Conservation (phyloP, 2,888 invertebrate species). For the Hydriomena furcata region DNA sequence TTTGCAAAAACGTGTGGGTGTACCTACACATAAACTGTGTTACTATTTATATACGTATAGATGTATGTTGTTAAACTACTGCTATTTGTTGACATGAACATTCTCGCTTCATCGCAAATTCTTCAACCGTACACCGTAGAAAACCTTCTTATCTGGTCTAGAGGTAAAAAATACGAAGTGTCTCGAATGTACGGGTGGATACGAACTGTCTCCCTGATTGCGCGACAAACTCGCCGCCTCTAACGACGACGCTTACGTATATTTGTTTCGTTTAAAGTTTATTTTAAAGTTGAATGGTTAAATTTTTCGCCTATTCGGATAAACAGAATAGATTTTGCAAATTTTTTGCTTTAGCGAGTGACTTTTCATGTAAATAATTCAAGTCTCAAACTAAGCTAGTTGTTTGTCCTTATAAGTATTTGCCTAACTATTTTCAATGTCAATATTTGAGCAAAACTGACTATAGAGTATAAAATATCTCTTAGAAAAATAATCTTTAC, state of each 20-base stretch:
- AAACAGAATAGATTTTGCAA: neutral
- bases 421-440: too few relatives aligned
- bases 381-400: too few relatives aligned
- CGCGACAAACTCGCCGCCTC: slow-evolving; percentile 52
- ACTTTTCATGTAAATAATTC: too few relatives aligned
- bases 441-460: too few relatives aligned
- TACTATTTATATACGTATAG: too few relatives aligned
- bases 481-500: too few relatives aligned
- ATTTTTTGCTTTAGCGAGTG: neutral
- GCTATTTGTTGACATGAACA: too few relatives aligned
- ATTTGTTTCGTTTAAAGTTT: slow-evolving; percentile 60
- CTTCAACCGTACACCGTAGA: slow-evolving; percentile 1
- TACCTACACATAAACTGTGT: too few relatives aligned
- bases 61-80: too few relatives aligned
- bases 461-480: too few relatives aligned
- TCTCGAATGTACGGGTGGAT: slow-evolving; percentile 40
- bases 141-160: slow-evolving; percentile 25
- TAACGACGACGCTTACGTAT: slow-evolving; percentile 59
- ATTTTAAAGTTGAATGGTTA: slow-evolving; percentile 43
- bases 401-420: too few relatives aligned
- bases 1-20: too few relatives aligned
- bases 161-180: slow-evolving; percentile 34
- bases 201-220: slow-evolving; percentile 67
- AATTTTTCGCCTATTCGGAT: slow-evolving; percentile 3
- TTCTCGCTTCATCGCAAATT: slow-evolving; percentile 4